Conservation (phyloP, 2,888 invertebrate genomes). For the Julus scandinavius region DNA sequence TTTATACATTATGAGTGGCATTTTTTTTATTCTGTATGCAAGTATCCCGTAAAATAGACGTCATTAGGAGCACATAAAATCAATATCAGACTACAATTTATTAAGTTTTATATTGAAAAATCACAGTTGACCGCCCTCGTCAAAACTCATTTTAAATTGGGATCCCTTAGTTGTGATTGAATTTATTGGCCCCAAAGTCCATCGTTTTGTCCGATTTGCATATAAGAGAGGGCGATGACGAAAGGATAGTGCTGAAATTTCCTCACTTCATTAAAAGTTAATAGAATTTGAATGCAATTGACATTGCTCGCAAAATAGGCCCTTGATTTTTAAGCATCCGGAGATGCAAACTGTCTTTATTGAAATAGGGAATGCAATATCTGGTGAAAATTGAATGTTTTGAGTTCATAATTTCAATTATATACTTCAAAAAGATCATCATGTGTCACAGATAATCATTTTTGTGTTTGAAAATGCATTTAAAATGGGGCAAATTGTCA, state of each 20-base stretch:
- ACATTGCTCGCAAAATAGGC: too few species aligned
- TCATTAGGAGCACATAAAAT: not conserved
- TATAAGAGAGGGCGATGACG: not conserved
- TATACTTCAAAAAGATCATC: too few species aligned
- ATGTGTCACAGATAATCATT: too few species aligned
- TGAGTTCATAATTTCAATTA: too few species aligned
- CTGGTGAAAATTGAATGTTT: too few species aligned
- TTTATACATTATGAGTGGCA: not conserved
- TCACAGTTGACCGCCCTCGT: not conserved
- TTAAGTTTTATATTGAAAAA: slow-evolving; percentile 21
- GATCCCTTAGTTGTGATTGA: not conserved
- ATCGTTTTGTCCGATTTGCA: not conserved
- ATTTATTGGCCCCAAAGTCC: not conserved
- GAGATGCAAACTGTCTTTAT: too few species aligned
- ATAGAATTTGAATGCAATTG: too few species aligned
- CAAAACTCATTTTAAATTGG: not conserved
- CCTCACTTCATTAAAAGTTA: not conserved
- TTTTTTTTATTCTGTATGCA: not conserved
- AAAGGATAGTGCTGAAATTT: not conserved
- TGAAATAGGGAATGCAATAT: too few species aligned
- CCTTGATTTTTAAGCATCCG: too few species aligned
- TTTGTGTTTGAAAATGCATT: too few species aligned
- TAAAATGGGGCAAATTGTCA: too few species aligned
- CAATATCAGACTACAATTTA: not conserved
- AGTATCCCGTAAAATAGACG: not conserved